Evolutionary conservation across 2,113 vertebrate genomes (phyloP), one percentile per base, ranked within the genome.

Genomic region (Rhinolophus ferrumequinum): DNA sequence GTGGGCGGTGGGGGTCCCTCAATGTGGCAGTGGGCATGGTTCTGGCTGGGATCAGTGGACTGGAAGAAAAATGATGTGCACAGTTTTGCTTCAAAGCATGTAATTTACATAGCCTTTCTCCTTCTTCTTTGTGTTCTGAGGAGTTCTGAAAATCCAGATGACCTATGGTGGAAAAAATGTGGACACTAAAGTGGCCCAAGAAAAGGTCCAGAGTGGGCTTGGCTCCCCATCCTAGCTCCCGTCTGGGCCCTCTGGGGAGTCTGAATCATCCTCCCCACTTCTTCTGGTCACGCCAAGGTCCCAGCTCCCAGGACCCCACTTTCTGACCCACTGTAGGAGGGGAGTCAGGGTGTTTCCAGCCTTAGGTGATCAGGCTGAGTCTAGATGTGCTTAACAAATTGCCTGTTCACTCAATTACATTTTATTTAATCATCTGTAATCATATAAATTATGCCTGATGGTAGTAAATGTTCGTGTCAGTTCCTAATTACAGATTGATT

Each of bases 361-460:
- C 98, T 8, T 98, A 97, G 98, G 98, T 98, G 97, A 97, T 98
- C 97, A 86, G 98, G 94, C 96, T 98, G 95, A 47, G 92, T 98
- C 98, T 98, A 98, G 98, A 98, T 97, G 97, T 98, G 98, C 96
- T 98, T 98, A 98, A 98, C 98, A 98, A 99, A 99, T 98, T 98
- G 98, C 98, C 98, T 98, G 97, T 98, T 98, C 98, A 98, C 97
- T 98, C 98, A 98, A 98, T 98, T 98, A 99, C 98, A 98, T 98
- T 98, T 99, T 99, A 99, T 99, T 99, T 99, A 99, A 99, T 99
- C 98, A 99, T 98, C 98, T 98, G 98, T 98, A 99, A 99, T 99
- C 98, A 98, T 99, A 99, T 98, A 99, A 99, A 99, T 98, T 99
- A 98, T 98, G 98, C 98, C 98, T 98, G 98, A 98, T 99, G 98